Base-by-base conservation (phyloP, 2,888 invertebrate species). In the Campaea margaritaria region DNA sequence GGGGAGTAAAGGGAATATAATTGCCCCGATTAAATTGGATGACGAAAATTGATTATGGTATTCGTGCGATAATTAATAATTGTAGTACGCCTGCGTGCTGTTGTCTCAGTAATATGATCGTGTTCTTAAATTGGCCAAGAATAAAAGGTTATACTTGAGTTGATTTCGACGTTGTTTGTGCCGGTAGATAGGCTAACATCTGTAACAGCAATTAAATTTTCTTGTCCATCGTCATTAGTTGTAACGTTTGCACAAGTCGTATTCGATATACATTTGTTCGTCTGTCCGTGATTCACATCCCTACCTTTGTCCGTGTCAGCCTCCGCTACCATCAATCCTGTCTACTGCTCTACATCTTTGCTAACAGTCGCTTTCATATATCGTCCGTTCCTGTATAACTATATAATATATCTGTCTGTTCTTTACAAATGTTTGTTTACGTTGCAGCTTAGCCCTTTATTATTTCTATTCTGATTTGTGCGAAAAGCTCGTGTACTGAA, bases 21-120 rank as follows among this genome's bases (percentile, higher is more conserved):
- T 61, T 82, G 78, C 78, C 72, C 70, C 67, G 70, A 68, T 75
- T 78, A 78, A 79, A 82, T 75, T 76, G 64, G 62, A 66, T 58
- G 65, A 65, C 66, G 63, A 65, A 69, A 75, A 77, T 54, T 45
- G 60, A 56, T 61, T 55, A 46, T 44, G 54, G 65, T 64, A 67
- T 61, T 64, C 65, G 67, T 65, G 65, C 61, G 65, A 67, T 65
- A 62, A 55, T 58, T 61, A 64, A n/a, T n/a, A n/a, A 65, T 65
- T 47, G 49, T 46, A 48, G n/a, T 63, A 63, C 59, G 60, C 58
- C 66, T 67, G 65, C 69, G 65, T 67, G 64, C 64, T 67, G 54
- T 62, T 65, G 58, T 67, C 65, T 65, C 69, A 64, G 69, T 67
- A 61, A 65, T 54, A 62, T 58, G 60, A 69, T 58, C 64, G 45